phyloP scores from a whole-genome alignment of 2,797 vertebrate species.

The Chloroceryle inda region DNA sequence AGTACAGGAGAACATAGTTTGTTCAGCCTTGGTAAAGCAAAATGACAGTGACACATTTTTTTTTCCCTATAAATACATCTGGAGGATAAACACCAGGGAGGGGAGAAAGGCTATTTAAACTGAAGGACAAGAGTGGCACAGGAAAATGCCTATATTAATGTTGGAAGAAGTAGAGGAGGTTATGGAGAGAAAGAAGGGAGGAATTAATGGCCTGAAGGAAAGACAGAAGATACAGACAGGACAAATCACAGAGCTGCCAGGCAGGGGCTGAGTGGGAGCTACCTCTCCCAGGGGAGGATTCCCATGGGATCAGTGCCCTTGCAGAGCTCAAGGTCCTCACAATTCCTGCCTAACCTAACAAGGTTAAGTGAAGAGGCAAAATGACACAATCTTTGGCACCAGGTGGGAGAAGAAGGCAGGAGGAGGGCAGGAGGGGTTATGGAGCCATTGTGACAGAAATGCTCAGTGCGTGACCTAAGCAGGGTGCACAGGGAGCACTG shows the following conservation, averaged over 20 bases:
- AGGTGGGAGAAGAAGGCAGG: background rate
- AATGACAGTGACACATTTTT: background rate
- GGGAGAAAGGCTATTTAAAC: background rate
- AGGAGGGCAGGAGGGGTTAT: background rate
- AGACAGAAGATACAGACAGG: background rate
- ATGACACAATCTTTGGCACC: background rate
- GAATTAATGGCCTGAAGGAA: background rate
- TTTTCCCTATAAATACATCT: constrained; percentile 38
- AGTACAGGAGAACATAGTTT: background rate
- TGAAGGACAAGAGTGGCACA: constrained; percentile 9
- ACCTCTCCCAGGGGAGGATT: background rate
- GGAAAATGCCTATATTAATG: background rate
- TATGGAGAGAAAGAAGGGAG: background rate
- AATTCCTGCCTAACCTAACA: background rate
- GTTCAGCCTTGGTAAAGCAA: constrained; percentile 9
- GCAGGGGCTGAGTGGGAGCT: accelerated
- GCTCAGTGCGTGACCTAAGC: background rate
- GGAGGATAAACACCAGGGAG: background rate
- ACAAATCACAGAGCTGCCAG: background rate
- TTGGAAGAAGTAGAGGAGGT: background rate
- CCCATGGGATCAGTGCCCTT: background rate
- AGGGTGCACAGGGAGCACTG: background rate
- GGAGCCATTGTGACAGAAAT: accelerated
- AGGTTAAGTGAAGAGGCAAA: background rate
- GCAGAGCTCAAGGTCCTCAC: background rate